Evolutionary conservation across 2,797 vertebrate species (phyloP).

Genomic region (Malacoraja senta): DNA sequence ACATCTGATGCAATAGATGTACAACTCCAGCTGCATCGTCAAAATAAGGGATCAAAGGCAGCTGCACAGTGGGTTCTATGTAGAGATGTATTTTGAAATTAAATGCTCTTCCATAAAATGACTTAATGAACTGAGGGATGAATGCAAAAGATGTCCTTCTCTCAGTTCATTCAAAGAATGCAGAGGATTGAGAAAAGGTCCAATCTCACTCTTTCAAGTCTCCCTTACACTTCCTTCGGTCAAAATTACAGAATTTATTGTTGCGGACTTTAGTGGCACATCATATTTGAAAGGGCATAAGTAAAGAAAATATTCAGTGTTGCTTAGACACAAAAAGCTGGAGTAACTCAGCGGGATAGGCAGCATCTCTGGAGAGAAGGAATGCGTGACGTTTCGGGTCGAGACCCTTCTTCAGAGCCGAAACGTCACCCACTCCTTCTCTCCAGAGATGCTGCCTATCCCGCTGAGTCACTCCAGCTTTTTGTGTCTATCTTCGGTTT

Average conservation of each 20-base stretch:
- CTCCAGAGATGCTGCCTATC: too few relatives aligned
- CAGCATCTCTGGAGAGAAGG: too few relatives aligned
- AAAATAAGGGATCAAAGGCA: constrained; percentile 32
- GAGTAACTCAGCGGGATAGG: too few relatives aligned
- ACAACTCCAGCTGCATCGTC: constrained; percentile 28
- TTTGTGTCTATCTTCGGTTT: too few relatives aligned
- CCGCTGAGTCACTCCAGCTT: too few relatives aligned
- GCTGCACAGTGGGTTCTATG: constrained; percentile 31
- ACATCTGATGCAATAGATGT: constrained; percentile 31
- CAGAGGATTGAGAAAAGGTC: not conserved
- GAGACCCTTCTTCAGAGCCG: too few relatives aligned
- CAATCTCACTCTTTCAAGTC: not conserved
- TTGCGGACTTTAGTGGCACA: not conserved
- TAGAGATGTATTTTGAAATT: constrained; percentile 27
- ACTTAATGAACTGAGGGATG: not conserved
- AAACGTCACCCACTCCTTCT: too few relatives aligned
- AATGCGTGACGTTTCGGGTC: too few relatives aligned
- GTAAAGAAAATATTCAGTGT: constrained; percentile 10
- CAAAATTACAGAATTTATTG: not conserved
- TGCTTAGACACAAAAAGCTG: too few relatives aligned
- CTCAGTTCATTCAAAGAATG: not conserved
- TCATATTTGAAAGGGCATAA: not conserved
- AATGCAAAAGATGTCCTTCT: not conserved
- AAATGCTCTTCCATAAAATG: constrained; percentile 3
- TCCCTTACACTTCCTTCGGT: not conserved